Percentiles rank a stretch among this genome's conserved stretches.
These are phyloP conservation scores for Ptilonorhynchus violaceus DNA, from an alignment of 2,113 vertebrate genomes.

Conservation along the genomic window DNA sequence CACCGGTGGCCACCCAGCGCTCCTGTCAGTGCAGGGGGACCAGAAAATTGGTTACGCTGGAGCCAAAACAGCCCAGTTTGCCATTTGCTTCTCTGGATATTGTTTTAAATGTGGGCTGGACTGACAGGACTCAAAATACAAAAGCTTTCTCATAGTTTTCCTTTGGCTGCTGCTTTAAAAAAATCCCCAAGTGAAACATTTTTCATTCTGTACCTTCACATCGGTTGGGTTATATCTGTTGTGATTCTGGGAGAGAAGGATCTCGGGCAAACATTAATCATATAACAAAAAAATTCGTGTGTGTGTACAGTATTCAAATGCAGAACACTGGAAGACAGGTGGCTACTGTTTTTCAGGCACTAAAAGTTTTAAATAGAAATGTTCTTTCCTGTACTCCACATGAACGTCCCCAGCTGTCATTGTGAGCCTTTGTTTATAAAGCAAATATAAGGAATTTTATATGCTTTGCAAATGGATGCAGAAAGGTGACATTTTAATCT, in stretches of 20 bases:
- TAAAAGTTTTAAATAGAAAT: background rate
- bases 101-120: background rate
- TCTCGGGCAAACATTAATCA: background rate
- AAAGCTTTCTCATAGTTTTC: background rate
- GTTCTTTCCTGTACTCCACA: background rate
- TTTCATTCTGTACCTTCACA: background rate
- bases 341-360: background rate
- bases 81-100: background rate
- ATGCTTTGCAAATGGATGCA: background rate
- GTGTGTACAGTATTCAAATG: background rate
- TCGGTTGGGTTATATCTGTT: background rate
- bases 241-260: background rate
- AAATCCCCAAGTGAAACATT: background rate
- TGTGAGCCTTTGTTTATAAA: background rate
- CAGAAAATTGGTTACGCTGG: background rate
- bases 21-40: background rate
- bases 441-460: background rate
- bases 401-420: background rate
- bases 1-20: background rate
- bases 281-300: background rate
- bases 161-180: background rate
- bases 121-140: background rate
- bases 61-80: background rate
- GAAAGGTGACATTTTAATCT: background rate
- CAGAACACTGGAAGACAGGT: background rate